Base-by-base conservation (phyloP, 2,113 vertebrate genomes). In the Tenrec ecaudatus region DNA sequence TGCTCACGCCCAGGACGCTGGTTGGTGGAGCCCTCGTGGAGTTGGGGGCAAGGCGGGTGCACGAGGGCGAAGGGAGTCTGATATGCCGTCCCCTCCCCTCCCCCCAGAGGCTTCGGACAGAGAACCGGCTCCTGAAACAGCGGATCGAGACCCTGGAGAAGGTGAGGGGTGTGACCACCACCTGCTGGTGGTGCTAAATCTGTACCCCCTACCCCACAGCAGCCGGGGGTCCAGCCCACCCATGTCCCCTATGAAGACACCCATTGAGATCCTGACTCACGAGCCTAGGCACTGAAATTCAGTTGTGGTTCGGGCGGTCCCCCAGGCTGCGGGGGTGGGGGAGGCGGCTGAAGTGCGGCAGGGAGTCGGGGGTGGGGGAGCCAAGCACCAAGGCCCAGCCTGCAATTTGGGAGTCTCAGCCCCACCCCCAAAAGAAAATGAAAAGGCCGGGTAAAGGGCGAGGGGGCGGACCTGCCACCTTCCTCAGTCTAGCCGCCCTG, bases 61-160 rank as follows among this genome's bases (percentile, higher is more conserved):
- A 53, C 47, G 47, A 53, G 47, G 2, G 47, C 47, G 12, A 53
- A 10, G 47, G 47, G 47, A 6, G 15, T 86, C 92, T 97, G 73
- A 97, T 23, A 0, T 11, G 22, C 14, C 60, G 8, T 36, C 22
- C 38, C 60, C 23, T 33, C 15, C 3, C 23, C 47, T 14, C 60
- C 19, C 33, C 78, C 20, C 92, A 99, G 99, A 98, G 99, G 86
- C 98, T 99, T 82, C 98, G 99, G 81, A 99, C 99, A 3, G 99
- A 99, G 96, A 99, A 99, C 97, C 96, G 99, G 29, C 98, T 99
- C 77, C 98, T 99, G 85, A 99, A 99, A 95, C 99, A 99, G 96
- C 98, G 99, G 91, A 99, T 99, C 1, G 99, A 99, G 94, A 99
- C 99, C 2, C 97, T 99, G 47, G 99, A 99, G 97, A 99, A 99